These are phyloP conservation scores for Linepithema humile DNA, from an alignment of 1,140 invertebrate genomes.

Conservation along the genomic window DNA sequence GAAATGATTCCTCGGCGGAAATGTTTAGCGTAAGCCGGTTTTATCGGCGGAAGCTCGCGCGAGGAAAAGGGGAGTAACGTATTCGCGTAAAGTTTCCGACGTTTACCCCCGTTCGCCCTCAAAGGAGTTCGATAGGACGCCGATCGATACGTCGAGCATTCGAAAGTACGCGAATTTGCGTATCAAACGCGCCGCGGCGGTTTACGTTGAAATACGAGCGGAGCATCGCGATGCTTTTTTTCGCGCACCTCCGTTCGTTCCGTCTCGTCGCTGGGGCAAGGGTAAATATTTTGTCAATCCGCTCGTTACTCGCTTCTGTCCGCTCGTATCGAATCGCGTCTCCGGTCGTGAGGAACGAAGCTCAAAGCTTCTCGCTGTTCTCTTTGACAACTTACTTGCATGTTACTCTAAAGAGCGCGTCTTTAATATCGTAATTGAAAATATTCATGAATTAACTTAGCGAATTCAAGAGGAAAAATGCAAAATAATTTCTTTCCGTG, in stretches of 20 bases:
- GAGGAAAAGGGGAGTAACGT: constrained; percentile 54
- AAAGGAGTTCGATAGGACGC: constrained; percentile 54
- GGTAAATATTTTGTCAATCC: constrained; percentile 68
- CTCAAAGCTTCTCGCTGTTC: constrained; percentile 19
- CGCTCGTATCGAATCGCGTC: constrained; percentile 41
- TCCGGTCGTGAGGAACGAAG: constrained; percentile 2
- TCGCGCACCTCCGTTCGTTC: not conserved
- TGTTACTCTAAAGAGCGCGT: not conserved
- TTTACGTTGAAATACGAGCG: constrained; percentile 57
- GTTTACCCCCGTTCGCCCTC: constrained; percentile 44
- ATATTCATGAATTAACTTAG: constrained; percentile 12
- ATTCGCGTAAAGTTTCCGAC: constrained; percentile 37
- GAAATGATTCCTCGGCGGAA: constrained; percentile 53
- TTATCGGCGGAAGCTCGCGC: constrained; percentile 56
- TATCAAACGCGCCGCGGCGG: constrained; percentile 49
- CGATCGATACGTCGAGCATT: constrained; percentile 48
- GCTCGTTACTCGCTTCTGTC: constrained; percentile 60
- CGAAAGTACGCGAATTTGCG: constrained; percentile 53
- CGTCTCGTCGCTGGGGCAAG: constrained; percentile 5
- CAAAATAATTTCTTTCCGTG: not conserved
- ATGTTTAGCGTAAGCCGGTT: constrained; percentile 48
- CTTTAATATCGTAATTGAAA: constrained; percentile 13
- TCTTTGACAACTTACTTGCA: constrained; percentile 30
- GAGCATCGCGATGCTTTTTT: constrained; percentile 51
- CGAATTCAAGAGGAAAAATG: not conserved